Conservation (phyloP, 2,797 vertebrate species). For the Lepidocolaptes lacrymiger region DNA sequence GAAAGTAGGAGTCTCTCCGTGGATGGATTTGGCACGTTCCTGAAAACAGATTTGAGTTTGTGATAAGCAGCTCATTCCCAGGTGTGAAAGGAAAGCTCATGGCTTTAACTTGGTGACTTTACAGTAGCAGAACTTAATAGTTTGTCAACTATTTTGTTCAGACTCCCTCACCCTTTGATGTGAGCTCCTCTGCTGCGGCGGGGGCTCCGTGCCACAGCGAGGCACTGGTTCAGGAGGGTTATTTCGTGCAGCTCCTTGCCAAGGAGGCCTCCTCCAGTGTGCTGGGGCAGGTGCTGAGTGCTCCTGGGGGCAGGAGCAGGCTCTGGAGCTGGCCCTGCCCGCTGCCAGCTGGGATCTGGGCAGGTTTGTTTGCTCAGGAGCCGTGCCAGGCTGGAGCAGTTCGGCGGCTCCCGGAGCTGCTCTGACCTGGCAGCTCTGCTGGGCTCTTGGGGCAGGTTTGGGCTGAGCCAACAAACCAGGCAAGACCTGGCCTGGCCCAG, state of each 20-base stretch:
- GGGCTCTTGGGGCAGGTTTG: neutral
- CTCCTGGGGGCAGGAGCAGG: too few species aligned
- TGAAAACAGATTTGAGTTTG: conserved; percentile 84
- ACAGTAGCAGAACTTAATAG: conserved; percentile 66
- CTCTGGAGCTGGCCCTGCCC: neutral
- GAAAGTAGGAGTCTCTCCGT: conserved; percentile 75
- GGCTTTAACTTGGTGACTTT: conserved; percentile 71
- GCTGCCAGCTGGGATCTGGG: neutral
- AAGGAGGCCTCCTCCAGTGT: neutral
- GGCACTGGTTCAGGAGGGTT: conserved; percentile 1
- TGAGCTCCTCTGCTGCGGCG: neutral
- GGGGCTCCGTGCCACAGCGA: neutral
- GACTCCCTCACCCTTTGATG: conserved; percentile 42
- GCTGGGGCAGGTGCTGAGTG: neutral
- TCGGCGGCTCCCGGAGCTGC: neutral
- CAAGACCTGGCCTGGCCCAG: neutral
- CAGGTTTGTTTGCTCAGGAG: neutral
- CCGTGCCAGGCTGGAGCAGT: neutral
- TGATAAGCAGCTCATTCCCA: conserved; percentile 82
- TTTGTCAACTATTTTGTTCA: conserved; percentile 54
- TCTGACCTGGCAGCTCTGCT: neutral
- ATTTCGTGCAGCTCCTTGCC: neutral
- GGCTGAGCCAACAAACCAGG: neutral
- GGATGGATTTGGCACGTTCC: conserved; percentile 82
- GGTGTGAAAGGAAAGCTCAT: conserved; percentile 81